Conservation (phyloP, 2,113 vertebrate species). For the Semicossyphus pulcher region DNA sequence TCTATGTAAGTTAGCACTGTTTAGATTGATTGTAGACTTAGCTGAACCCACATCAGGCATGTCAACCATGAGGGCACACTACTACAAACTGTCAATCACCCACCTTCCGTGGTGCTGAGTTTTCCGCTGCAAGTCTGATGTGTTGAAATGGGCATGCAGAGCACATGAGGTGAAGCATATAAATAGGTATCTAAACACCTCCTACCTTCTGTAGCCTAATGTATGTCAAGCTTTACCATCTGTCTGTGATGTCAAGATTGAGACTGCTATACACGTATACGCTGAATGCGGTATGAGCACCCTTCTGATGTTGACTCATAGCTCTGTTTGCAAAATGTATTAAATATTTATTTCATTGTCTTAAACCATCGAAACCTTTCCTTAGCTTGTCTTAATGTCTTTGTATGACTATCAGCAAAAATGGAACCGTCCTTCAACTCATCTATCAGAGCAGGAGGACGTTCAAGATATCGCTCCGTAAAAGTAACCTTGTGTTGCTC, state of each 20-base stretch:
- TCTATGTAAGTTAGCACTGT: background rate
- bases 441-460: no score
- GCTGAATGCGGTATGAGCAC: background rate
- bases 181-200: conserved; percentile 1
- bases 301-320: no score
- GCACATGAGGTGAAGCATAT: background rate
- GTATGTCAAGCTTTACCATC: background rate
- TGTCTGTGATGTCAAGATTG: no score
- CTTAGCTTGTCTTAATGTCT: no score
- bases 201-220: background rate
- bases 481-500: no score
- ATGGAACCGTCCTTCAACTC: no score
- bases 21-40: background rate
- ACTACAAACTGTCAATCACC: background rate
- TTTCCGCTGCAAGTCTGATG: background rate
- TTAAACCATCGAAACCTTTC: no score
- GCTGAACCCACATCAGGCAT: background rate
- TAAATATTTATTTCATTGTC: no score
- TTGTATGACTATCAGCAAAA: no score
- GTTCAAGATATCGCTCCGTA: no score
- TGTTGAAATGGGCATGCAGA: background rate
- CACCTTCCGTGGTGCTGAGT: background rate
- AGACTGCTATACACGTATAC: no score
- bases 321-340: no score
- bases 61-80: background rate